Percentiles rank a stretch among this genome's conserved stretches.
Evolutionary conservation across 2,113 vertebrate genomes (phyloP).

Genomic region (Sphyrna mokarran): DNA sequence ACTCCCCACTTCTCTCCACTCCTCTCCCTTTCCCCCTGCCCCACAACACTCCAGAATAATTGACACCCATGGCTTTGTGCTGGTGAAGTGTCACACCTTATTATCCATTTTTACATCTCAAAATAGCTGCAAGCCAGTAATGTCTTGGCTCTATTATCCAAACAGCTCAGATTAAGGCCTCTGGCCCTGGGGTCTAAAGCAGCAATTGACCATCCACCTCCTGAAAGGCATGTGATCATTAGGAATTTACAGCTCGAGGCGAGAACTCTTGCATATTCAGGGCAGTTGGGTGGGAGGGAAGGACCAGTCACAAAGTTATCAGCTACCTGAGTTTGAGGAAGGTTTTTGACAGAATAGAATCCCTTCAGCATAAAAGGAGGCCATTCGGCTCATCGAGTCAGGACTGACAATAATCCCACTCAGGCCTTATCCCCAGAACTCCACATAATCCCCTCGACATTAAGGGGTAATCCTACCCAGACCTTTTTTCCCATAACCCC

Average conservation of each 20-base stretch:
- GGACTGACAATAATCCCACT: too few relatives aligned
- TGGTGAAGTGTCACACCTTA: background rate
- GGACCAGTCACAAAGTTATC: background rate
- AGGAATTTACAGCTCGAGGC: conserved; percentile 4
- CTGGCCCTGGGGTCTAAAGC: background rate
- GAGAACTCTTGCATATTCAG: background rate
- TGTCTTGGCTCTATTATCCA: background rate
- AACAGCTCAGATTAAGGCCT: background rate
- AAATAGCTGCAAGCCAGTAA: background rate
- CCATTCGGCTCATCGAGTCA: too few relatives aligned
- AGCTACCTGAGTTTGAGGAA: background rate
- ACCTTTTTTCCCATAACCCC: too few relatives aligned
- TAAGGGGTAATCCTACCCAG: too few relatives aligned
- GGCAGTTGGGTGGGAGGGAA: background rate
- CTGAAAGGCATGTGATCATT: background rate
- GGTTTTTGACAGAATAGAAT: too few relatives aligned
- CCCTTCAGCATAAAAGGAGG: too few relatives aligned
- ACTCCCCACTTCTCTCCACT: background rate
- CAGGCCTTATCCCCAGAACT: too few relatives aligned
- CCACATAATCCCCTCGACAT: too few relatives aligned
- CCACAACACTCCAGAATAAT: background rate
- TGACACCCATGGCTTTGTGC: background rate
- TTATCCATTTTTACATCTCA: background rate
- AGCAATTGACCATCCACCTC: background rate
- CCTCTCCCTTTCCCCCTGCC: background rate